These are phyloP conservation scores for Leuciscus idus DNA, from an alignment of 2,113 vertebrate genomes.

Conservation along the genomic window DNA sequence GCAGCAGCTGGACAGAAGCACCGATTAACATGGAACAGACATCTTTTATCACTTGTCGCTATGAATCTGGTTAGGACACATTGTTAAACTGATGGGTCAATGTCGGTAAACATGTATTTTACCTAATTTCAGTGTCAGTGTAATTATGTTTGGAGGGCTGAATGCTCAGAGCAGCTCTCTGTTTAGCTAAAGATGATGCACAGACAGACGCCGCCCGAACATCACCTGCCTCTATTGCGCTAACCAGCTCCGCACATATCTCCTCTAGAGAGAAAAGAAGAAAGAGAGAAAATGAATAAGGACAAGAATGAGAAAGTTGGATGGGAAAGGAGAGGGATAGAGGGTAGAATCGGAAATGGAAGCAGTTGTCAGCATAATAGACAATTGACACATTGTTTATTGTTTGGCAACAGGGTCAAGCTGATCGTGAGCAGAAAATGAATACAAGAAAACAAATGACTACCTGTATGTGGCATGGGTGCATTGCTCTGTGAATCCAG, in stretches of 20 bases:
- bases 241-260: constrained; percentile 75
- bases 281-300: background rate
- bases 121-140: constrained; percentile 82
- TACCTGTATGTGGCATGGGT: constrained; percentile 48
- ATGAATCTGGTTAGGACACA: background rate
- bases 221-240: constrained; percentile 81
- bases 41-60: background rate
- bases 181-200: constrained; percentile 79
- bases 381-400: constrained; percentile 40
- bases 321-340: background rate
- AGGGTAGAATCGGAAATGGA: background rate
- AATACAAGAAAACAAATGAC: constrained; percentile 2
- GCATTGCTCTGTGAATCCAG: constrained; percentile 22
- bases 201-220: constrained; percentile 75
- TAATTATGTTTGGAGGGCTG: constrained; percentile 81
- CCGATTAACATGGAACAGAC: background rate
- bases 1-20: no score
- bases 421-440: constrained; percentile 24
- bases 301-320: background rate
- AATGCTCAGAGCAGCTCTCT: constrained; percentile 74
- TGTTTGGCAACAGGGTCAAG: constrained; percentile 28
- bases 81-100: background rate
- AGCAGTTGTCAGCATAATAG: constrained; percentile 37
- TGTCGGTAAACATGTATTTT: constrained; percentile 4
- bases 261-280: constrained; percentile 75